Base-by-base conservation (phyloP, 1,140 invertebrate species). In the Condylostylus longicornis region DNA sequence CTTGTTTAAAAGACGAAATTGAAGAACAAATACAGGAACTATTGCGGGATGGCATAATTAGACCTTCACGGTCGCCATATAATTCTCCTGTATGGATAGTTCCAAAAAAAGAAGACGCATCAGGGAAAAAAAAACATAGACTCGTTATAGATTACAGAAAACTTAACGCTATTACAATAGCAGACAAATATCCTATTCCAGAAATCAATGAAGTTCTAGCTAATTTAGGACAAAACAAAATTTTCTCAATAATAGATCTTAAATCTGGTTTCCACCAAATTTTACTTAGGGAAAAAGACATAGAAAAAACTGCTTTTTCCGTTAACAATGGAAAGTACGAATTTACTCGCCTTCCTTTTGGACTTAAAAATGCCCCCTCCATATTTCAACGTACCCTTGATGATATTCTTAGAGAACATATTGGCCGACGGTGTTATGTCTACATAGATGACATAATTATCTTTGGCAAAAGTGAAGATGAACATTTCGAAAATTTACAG, bases 161-260 rank as follows among this genome's bases (percentile, higher is more conserved):
- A 42, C 27, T 53, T 17, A 57, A 55, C 41, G 34, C 45, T 28
- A 41, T 46, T 34, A 51, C 49, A 21, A 40, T 53, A n/a, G 34
- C 46, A 10, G 64, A 70, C 42, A 33, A 37, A 13, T 69, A 55
- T 48, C 68, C 68, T 8, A 42, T 72, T 6, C 67, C 67, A 4
- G 48, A 60, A 7, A 68, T 70, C 5, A 57, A 56, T 15, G 59
- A 63, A 10, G 49, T 54, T 18, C 45, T 73, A 27, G 56, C 64
- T 34, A 47, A 49, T 21, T 38, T 71, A 28, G 51, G 51, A 1
- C 49, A 47, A 12, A 41, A 45, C 8, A 50, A 41, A 38, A 62
- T 53, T 42, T 68, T 67, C 40, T 33, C 53, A 5, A 53, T 54
- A 2, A 31, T 69, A 14, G 63, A 69, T 51, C 37, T 65, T 5